These are phyloP conservation scores for Mythimna albipuncta DNA, from an alignment of 2,888 invertebrate genomes.

Conservation along the genomic window DNA sequence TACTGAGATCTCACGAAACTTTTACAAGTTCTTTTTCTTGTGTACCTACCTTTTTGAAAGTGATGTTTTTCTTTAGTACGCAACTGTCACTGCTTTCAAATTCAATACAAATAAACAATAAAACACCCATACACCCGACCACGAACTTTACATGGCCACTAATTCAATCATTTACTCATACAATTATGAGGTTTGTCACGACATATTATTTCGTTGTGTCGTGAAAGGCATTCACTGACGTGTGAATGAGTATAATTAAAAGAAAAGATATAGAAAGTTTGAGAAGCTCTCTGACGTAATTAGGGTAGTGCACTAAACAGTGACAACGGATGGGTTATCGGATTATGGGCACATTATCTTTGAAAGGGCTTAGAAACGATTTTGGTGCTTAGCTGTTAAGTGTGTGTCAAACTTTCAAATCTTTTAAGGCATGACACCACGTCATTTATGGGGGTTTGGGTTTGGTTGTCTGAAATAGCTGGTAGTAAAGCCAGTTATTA, in stretches of 20 bases:
- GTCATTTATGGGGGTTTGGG: constrained; percentile 7
- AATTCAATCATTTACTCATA: constrained; percentile 51
- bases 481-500: too few relatives aligned
- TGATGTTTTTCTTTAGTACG: constrained; percentile 8
- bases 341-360: constrained; percentile 59
- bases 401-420: constrained; percentile 50
- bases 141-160: constrained; percentile 37
- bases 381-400: constrained; percentile 51
- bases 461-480: background rate
- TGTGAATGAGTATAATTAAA: constrained; percentile 69
- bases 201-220: constrained; percentile 55
- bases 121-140: constrained; percentile 28
- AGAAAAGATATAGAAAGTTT: constrained; percentile 65
- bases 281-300: constrained; percentile 51
- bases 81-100: constrained; percentile 16
- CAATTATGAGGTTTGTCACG: constrained; percentile 55
- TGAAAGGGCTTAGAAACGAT: constrained; percentile 53
- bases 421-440: constrained; percentile 18
- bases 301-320: constrained; percentile 51
- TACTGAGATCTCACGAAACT: background rate
- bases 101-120: constrained; percentile 45
- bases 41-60: constrained; percentile 6
- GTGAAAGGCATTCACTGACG: constrained; percentile 54
- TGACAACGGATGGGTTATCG: constrained; percentile 53
- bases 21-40: background rate